These are phyloP conservation scores for Sphaeramia orbicularis DNA, from an alignment of 2,797 vertebrate species.

Conservation along the genomic window DNA sequence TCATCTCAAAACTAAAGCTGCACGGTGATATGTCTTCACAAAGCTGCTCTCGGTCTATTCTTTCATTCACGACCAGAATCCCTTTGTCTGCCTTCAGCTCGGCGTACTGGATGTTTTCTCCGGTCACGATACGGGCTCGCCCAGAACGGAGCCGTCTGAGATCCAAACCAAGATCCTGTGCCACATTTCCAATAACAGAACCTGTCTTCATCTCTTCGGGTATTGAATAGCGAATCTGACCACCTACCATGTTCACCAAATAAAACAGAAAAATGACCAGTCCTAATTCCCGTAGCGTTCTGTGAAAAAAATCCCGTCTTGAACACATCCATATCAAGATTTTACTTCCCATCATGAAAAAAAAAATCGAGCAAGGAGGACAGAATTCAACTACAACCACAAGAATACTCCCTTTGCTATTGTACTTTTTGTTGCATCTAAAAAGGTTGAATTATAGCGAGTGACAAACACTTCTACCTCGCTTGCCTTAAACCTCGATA, in stretches of 20 bases:
- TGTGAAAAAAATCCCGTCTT: constrained; percentile 31
- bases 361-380: rapidly evolving
- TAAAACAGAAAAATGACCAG: constrained; percentile 43
- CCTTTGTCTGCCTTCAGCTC: constrained; percentile 71
- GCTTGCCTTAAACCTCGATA: not conserved
- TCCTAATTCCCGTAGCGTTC: constrained; percentile 14
- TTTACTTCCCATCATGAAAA: constrained; percentile 1
- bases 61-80: constrained; percentile 67
- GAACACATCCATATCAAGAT: rapidly evolving
- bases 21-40: constrained; percentile 60
- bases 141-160: constrained; percentile 55
- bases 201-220: constrained; percentile 74
- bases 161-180: constrained; percentile 64
- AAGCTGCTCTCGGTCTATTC: constrained; percentile 67
- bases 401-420: too few relatives aligned
- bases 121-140: constrained; percentile 65
- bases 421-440: not conserved
- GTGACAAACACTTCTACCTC: too few relatives aligned
- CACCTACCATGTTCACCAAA: constrained; percentile 23
- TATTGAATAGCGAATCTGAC: constrained; percentile 70
- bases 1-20: constrained; percentile 66
- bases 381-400: not conserved
- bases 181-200: constrained; percentile 65
- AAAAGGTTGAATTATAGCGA: too few relatives aligned
- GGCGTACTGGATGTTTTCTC: constrained; percentile 58